Conservation (phyloP, 2,888 invertebrate species). For the Tenthredo mesomela region DNA sequence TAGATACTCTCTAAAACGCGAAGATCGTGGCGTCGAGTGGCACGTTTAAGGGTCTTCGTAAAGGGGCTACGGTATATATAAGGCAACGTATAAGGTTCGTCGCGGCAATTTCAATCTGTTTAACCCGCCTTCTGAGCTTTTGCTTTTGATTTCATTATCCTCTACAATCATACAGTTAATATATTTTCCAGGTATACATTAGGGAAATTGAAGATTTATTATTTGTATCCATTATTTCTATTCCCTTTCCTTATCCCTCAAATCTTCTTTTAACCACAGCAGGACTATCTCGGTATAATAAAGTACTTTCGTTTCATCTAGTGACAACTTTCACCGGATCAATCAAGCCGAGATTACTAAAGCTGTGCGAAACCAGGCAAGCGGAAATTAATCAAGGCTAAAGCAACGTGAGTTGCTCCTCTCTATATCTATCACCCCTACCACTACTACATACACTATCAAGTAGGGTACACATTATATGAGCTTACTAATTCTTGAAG, state of each 20-base stretch:
- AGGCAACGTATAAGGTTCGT: background rate
- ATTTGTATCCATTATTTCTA: background rate
- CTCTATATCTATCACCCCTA: background rate
- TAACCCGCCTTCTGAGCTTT: background rate
- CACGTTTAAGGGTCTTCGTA: slow-evolving; percentile 20
- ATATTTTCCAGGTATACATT: slow-evolving; percentile 34
- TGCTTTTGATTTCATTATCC: slow-evolving; percentile 40
- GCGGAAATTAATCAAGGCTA: slow-evolving; percentile 29
- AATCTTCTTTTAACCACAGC: background rate
- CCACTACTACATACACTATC: background rate
- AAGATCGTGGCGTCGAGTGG: slow-evolving; percentile 33
- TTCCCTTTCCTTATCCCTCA: background rate
- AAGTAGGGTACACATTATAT: background rate
- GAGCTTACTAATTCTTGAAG: background rate
- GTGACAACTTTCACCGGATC: slow-evolving; percentile 13
- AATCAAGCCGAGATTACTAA: slow-evolving; percentile 28
- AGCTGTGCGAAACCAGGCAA: slow-evolving; percentile 2
- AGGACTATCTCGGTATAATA: background rate
- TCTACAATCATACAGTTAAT: slow-evolving; percentile 39
- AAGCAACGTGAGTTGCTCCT: background rate
- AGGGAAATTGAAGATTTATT: slow-evolving; percentile 6
- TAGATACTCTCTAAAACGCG: slow-evolving; percentile 39
- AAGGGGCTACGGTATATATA: background rate
- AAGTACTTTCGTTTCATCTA: background rate
- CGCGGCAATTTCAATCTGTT: slow-evolving; percentile 42